phyloP scores from a whole-genome alignment of 2,113 vertebrate species.

The Microtus richardsoni region DNA sequence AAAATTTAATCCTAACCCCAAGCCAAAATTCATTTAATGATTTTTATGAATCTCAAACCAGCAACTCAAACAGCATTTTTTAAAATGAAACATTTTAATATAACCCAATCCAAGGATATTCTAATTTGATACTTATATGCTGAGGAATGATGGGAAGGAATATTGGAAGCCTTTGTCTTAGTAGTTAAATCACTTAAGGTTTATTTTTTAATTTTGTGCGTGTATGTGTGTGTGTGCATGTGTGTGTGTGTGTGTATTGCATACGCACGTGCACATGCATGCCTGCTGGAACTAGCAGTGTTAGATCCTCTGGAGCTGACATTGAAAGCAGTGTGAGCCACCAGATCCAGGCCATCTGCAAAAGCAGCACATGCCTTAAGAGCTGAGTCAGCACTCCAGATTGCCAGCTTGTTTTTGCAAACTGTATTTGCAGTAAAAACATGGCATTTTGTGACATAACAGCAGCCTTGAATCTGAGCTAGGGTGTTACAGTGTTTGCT shows the following conservation, averaged over 20 bases:
- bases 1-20: not conserved
- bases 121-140: not conserved
- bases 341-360: not conserved
- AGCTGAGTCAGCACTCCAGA: not conserved
- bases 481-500: not conserved
- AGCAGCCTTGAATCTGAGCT: not conserved
- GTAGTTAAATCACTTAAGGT: not conserved
- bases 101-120: not conserved
- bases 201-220: not conserved
- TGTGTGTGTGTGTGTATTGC: not conserved
- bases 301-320: too few relatives aligned
- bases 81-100: not conserved
- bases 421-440: not conserved
- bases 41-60: not conserved
- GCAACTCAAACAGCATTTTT: not conserved
- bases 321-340: not conserved
- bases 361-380: not conserved
- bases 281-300: not conserved
- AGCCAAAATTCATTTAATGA: not conserved
- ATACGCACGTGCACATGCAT: rapidly evolving
- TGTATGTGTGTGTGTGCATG: not conserved
- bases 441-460: not conserved
- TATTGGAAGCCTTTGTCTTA: not conserved
- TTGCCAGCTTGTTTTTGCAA: not conserved
- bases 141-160: not conserved